Evolutionary conservation across 2,888 invertebrate species (phyloP).

Genomic region (Nezara viridula): DNA sequence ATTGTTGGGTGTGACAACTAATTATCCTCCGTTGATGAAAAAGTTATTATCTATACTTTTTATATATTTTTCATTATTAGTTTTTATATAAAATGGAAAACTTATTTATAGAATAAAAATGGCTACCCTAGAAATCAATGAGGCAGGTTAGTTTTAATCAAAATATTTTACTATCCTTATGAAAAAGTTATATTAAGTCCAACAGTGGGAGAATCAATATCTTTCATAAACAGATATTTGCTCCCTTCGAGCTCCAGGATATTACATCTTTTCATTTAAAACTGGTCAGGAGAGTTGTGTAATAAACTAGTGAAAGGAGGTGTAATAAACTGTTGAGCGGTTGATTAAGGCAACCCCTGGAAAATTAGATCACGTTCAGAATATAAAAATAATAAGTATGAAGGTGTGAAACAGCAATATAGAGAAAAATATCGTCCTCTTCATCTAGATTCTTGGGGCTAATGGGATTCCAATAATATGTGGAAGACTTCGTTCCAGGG

Average conservation of each 20-base stretch:
- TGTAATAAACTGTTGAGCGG: background rate
- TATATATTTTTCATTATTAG: no score
- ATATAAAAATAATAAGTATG: conserved; percentile 32
- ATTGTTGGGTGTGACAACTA: no score
- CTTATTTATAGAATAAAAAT: no score
- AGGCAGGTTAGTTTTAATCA: background rate
- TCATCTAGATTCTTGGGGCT: background rate
- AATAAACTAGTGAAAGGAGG: conserved; percentile 19
- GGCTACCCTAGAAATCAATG: background rate
- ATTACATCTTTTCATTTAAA: conserved; percentile 5
- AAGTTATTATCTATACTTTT: no score
- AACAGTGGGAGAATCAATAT: background rate
- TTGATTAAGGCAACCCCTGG: background rate
- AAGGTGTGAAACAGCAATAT: conserved; percentile 24
- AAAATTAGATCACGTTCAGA: conserved; percentile 35
- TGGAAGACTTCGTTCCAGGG: background rate
- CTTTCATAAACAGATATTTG: background rate
- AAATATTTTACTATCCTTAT: background rate
- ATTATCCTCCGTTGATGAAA: no score
- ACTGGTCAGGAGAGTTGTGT: background rate
- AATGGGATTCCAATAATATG: conserved; percentile 30
- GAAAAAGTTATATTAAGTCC: background rate
- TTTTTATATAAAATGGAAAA: no score
- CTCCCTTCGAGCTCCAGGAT: background rate
- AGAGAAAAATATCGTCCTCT: conserved; percentile 1